Evolutionary conservation across 2,888 invertebrate species (phyloP).

Genomic region (Phymatocera aterrima): DNA sequence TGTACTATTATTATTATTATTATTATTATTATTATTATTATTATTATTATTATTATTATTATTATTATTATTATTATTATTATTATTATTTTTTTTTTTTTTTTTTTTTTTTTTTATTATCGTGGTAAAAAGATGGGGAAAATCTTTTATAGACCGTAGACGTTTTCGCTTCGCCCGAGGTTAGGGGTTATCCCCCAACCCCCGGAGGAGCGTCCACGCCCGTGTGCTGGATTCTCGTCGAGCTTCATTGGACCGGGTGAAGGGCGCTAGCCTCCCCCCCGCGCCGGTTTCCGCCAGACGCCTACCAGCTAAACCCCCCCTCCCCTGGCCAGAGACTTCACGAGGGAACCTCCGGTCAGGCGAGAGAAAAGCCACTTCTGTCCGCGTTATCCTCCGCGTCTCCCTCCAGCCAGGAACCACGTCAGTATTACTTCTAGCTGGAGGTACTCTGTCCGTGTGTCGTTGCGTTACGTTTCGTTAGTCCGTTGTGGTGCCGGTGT

Average conservation of each 20-base stretch:
- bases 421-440: constrained; percentile 17
- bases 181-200: constrained; percentile 24
- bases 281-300: constrained; percentile 9
- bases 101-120: no score
- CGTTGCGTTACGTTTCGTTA: background rate
- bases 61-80: no score
- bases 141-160: constrained; percentile 43
- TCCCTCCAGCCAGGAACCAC: constrained; percentile 24
- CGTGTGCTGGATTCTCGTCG: constrained; percentile 46
- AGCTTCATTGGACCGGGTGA: constrained; percentile 36
- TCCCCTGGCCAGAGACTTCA: constrained; percentile 31
- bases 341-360: constrained; percentile 19
- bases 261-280: constrained; percentile 14
- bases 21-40: no score
- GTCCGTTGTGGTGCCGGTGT: background rate
- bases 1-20: no score
- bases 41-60: no score
- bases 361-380: constrained; percentile 40
- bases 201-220: constrained; percentile 39
- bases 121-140: no score
- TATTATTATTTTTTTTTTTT: no score
- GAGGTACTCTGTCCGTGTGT: background rate
- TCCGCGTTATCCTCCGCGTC: constrained; percentile 34
- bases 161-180: constrained; percentile 40
- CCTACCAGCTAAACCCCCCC: constrained; percentile 42